Conservation (phyloP, 2,113 vertebrate species). For the Marmota monax region DNA sequence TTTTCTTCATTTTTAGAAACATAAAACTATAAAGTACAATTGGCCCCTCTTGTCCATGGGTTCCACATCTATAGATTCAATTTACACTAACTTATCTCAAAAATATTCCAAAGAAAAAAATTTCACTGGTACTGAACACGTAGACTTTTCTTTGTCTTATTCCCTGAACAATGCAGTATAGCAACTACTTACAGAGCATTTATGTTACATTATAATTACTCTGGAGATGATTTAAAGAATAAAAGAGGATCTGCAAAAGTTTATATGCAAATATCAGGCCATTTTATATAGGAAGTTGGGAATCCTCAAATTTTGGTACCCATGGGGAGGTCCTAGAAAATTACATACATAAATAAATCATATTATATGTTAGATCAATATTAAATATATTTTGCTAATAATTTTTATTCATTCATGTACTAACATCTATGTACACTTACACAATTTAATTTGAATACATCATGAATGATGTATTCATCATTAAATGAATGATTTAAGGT, state of each 20-base stretch:
- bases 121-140: neutral
- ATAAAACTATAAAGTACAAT: neutral
- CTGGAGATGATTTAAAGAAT: neutral
- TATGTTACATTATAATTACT: neutral
- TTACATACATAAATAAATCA: neutral
- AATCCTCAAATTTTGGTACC: neutral
- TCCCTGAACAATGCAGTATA: neutral
- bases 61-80: neutral
- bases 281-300: neutral
- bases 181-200: neutral
- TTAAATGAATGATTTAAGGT: neutral
- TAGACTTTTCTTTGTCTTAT: neutral
- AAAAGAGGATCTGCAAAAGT: neutral
- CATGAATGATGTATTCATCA: neutral
- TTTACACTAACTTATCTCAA: neutral
- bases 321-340: no score
- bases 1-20: slow-evolving; percentile 6
- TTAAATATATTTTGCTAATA: neutral
- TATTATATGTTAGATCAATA: neutral
- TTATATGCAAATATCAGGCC: neutral
- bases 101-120: neutral
- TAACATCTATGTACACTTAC: neutral
- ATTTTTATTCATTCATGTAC: neutral
- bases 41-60: neutral
- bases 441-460: slow-evolving; percentile 20